phyloP scores from a whole-genome alignment of 2,113 vertebrate genomes.

The Erinaceus europaeus region DNA sequence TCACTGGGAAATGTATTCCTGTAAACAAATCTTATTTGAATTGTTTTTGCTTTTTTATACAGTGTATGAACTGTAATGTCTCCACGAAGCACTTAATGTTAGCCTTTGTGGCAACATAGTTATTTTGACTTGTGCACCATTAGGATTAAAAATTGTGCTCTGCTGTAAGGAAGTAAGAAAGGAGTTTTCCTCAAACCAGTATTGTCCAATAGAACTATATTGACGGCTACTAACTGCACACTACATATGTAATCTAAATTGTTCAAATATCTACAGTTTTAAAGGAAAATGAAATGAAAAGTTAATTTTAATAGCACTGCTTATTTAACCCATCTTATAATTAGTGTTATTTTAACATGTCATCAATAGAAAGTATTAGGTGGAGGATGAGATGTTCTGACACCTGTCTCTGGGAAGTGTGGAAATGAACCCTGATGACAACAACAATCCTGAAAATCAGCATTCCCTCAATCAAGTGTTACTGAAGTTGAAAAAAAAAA shows the following conservation, averaged over 20 bases:
- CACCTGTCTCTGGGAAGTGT: no score
- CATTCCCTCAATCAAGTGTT: no score
- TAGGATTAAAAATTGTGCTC: background rate
- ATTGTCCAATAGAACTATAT: background rate
- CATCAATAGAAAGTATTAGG: background rate
- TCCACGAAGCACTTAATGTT: background rate
- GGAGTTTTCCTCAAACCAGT: background rate
- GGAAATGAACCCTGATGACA: no score
- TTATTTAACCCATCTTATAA: background rate
- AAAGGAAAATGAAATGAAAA: background rate
- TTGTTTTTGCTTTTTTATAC: conserved; percentile 2
- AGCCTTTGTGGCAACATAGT: background rate
- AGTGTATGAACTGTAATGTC: background rate
- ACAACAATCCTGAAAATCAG: no score
- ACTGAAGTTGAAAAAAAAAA: no score
- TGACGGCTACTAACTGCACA: background rate
- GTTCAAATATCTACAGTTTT: background rate
- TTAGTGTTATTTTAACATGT: background rate
- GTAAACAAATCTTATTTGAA: background rate
- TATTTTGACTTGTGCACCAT: conserved; percentile 8
- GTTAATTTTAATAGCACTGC: background rate
- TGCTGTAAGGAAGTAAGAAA: background rate
- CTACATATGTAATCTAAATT: background rate
- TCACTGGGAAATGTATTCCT: background rate
- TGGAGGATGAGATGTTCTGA: no score